phyloP scores from a whole-genome alignment of 1,140 invertebrate species.

The Drosophila seguyi region DNA sequence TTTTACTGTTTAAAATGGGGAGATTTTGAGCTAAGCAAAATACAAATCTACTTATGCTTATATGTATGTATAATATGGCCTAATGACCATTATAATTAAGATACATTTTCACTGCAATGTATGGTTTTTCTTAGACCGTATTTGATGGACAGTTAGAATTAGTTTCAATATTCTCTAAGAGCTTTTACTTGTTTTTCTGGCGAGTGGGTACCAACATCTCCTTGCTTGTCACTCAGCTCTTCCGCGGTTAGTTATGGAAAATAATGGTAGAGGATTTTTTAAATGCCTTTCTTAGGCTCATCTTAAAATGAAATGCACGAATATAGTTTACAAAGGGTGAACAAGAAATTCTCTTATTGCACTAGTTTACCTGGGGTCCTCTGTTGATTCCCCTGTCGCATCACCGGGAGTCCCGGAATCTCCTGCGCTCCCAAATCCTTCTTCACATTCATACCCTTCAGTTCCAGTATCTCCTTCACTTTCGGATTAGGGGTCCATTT shows the following conservation, averaged over 20 bases:
- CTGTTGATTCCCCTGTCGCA: too few relatives aligned
- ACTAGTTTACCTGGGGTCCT: too few relatives aligned
- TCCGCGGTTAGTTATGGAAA: background rate
- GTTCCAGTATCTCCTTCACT: too few relatives aligned
- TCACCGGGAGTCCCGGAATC: too few relatives aligned
- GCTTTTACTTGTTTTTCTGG: constrained; percentile 57
- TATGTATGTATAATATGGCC: background rate
- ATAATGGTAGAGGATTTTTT: background rate
- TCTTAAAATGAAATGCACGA: background rate
- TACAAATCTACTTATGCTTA: background rate
- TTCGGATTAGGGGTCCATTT: too few relatives aligned
- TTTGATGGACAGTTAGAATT: constrained; percentile 7
- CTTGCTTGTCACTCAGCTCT: background rate
- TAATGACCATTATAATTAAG: constrained; percentile 8
- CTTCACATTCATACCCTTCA: too few relatives aligned
- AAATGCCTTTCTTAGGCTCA: background rate
- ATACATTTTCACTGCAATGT: constrained; percentile 11
- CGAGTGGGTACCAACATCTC: constrained; percentile 4
- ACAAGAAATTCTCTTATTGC: too few relatives aligned
- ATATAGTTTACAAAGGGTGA: too few relatives aligned
- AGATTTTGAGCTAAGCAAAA: too few relatives aligned
- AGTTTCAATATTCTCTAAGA: constrained; percentile 35
- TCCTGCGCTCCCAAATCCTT: too few relatives aligned
- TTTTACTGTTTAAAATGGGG: background rate
- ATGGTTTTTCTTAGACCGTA: constrained; percentile 24